Evolutionary conservation across 2,113 vertebrate species (phyloP), one percentile per base, ranked within the genome.

Genomic region (Hemibagrus wyckioides): DNA sequence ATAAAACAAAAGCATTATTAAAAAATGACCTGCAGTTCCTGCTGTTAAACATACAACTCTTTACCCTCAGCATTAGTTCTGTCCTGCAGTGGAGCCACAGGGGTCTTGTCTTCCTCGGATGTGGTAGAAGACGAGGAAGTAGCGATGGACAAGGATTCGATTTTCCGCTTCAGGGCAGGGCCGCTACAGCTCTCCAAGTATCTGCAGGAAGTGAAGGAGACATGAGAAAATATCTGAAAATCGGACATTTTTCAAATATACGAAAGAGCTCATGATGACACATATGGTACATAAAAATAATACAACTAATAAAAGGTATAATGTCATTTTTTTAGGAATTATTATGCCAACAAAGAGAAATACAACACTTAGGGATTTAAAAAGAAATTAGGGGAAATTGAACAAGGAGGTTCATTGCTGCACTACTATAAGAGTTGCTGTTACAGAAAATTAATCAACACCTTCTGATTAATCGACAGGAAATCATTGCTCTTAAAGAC

Each of bases 101-200:
- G 83, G 1, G 93, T 94, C 80, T 94, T 96, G 88, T 96, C 96
- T 10, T 97, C 96, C 88, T 97, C 97, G 63, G 96, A 94, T 85
- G 95, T 95, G 7, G 95, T 96, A 17, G 97, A 97, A 0, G 96
- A 95, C 39, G 96, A 97, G 5, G 97, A 97, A 0, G 95, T 91
- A 1, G 94, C 92, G 19, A 96, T 92, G 77, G 94, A 94, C 85
- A 91, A 94, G 89, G 94, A 96, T 23, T 94, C 88, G 73, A 93
- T 96, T 92, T 97, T 98, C 5, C 97, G 95, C 85, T 98, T 98
- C 79, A 97, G 73, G 9, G 94, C 94, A 50, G 97, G 96, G 82
- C 95, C 92, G 30, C 86, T 95, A 87, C 94, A 97, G 94, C 96
- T 96, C 91, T 96, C 96, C 89, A 98, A 93, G 88, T 97, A 99